Base-by-base conservation (phyloP, 2,888 invertebrate genomes). In the Herminia tarsipennalis region DNA sequence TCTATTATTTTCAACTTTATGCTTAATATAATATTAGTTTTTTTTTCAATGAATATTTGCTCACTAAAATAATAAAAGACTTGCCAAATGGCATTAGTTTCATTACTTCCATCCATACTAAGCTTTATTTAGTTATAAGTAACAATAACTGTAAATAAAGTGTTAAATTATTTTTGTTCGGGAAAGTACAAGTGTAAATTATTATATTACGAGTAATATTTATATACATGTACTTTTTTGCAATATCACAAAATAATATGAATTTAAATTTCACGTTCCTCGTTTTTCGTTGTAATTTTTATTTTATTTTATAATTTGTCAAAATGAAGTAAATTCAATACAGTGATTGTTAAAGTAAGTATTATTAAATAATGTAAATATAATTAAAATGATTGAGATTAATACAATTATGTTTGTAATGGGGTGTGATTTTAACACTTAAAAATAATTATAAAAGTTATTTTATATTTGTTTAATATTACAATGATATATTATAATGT, bases 51-150 rank as follows among this genome's bases (percentile, higher is more conserved):
- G 28, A n/a, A 25, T 35, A 16, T 34, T 51, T 59, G 41, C 56
- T 55, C 54, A 52, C 47, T 51, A 27, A 53, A 39, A 45, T 48
- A 43, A 40, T 60, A 49, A 56, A 62, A 59, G 55, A 56, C 56
- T 59, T 50, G 48, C 56, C 57, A 48, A 34, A 50, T 41, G 54
- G 46, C 50, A 46, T 39, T 39, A 35, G 39, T 46, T 50, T 32
- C 51, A 36, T 37, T 63, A 39, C 61, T 70, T 78, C 83, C 86
- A 79, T 87, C 85, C 86, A 74, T 70, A 63, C 44, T 68, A 76
- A 85, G 85, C 81, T 86, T 86, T 86, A 86, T 74, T 73, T 83
- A 83, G 75, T 71, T 55, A 54, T 78, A 81, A 70, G 66, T 73
- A 69, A 71, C 38, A 47, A 58, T 72, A 75, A 46, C 51, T 75